phyloP scores from a whole-genome alignment of 1,140 invertebrate species.

The Prorops nasuta region DNA sequence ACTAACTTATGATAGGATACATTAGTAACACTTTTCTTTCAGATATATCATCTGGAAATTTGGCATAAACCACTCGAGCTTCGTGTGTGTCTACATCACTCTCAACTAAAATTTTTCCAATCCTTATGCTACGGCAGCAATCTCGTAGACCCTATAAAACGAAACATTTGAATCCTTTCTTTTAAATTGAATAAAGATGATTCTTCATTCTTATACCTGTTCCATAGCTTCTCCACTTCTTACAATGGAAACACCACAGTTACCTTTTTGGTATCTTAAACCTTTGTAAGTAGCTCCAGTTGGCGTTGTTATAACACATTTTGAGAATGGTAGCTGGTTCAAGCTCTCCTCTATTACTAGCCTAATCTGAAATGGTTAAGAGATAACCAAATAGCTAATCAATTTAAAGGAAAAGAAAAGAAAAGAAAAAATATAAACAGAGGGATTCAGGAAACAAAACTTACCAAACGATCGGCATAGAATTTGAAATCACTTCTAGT shows the following conservation, averaged over 20 bases:
- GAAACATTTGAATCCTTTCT: background rate
- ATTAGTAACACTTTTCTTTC: conserved; percentile 90
- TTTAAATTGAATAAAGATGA: background rate
- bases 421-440: background rate
- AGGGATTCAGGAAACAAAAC: conserved; percentile 12
- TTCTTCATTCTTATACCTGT: conserved; percentile 59
- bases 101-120: conserved; percentile 98
- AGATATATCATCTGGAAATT: conserved; percentile 94
- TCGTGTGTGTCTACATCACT: conserved; percentile 95
- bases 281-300: conserved; percentile 90
- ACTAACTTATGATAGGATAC: conserved; percentile 96
- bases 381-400: background rate
- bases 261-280: conserved; percentile 90
- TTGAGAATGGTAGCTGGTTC: conserved; percentile 92
- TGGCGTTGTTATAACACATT: conserved; percentile 87
- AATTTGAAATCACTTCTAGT: conserved; percentile 96
- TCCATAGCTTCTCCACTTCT: conserved; percentile 98
- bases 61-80: conserved; percentile 94
- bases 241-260: conserved; percentile 98
- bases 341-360: conserved; percentile 97
- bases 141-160: conserved; percentile 80
- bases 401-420: conserved; percentile 12
- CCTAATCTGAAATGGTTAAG: conserved; percentile 39
- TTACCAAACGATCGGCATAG: conserved; percentile 88
- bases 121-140: conserved; percentile 95